Conservation (phyloP, 2,888 invertebrate species). For the Dryobota labecula region DNA sequence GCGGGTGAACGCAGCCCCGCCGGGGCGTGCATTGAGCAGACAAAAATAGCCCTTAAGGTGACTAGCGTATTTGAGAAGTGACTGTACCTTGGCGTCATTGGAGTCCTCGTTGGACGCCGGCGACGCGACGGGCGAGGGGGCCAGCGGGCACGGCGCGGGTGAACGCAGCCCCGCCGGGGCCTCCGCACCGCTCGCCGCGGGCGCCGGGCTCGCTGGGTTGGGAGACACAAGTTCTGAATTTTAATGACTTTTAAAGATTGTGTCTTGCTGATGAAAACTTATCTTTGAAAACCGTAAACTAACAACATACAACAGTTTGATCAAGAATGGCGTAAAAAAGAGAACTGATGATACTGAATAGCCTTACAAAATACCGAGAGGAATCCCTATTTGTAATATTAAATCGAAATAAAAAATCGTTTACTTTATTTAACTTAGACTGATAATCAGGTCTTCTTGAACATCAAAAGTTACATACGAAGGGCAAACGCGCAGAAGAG, state of each 20-base stretch:
- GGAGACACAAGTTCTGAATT: too few species aligned
- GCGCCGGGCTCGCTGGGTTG: conserved; percentile 79
- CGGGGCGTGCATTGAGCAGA: neutral
- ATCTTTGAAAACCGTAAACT: neutral
- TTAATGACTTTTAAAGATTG: neutral
- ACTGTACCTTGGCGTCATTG: conserved; percentile 16
- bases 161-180: conserved; percentile 77
- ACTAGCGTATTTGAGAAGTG: neutral
- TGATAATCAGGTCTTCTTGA: neutral
- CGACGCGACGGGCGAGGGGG: conserved; percentile 22
- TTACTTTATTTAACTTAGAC: neutral
- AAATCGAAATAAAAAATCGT: neutral
- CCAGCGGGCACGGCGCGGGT: conserved; percentile 71
- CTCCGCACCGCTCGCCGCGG: conserved; percentile 84
- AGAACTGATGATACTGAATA: too few species aligned
- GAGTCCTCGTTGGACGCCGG: conserved; percentile 10
- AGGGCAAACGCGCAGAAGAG: too few species aligned
- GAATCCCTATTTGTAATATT: neutral
- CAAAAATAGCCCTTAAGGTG: too few species aligned
- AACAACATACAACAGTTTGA: neutral
- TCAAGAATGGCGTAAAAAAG: neutral
- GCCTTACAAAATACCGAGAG: neutral
- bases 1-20: too few species aligned
- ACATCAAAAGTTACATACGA: neutral
- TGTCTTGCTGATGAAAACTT: neutral